phyloP scores from a whole-genome alignment of 2,888 invertebrate species.

The Agelastica alni region DNA sequence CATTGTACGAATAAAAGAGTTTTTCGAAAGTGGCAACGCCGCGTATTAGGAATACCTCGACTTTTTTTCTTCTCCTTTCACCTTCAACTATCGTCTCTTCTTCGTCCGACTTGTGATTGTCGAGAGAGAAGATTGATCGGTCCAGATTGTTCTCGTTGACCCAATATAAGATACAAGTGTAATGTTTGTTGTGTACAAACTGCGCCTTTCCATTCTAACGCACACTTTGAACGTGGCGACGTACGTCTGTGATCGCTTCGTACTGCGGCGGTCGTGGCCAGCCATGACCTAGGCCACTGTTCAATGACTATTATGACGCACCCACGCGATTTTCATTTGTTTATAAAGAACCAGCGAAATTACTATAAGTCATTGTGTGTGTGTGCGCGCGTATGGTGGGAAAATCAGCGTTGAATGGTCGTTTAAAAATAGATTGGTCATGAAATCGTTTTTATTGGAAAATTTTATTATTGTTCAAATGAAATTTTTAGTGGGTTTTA shows the following conservation, averaged over 20 bases:
- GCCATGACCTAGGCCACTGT: constrained; percentile 51
- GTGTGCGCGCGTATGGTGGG: constrained; percentile 12
- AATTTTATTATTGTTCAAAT: constrained; percentile 2
- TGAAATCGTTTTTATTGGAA: constrained; percentile 8
- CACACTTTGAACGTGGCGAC: constrained; percentile 1
- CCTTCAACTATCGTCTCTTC: constrained; percentile 13
- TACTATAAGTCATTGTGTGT: constrained; percentile 24
- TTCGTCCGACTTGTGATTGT: constrained; percentile 3
- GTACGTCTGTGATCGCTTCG: constrained; percentile 9
- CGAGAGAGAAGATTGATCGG: constrained; percentile 9
- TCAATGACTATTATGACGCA: constrained; percentile 50
- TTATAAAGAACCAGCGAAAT: constrained; percentile 30
- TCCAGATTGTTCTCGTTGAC: constrained; percentile 34
- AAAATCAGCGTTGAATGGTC: constrained; percentile 19
- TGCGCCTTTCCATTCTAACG: constrained; percentile 9
- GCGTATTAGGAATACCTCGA: constrained; percentile 13
- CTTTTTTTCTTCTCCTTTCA: constrained; percentile 17
- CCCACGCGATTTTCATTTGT: constrained; percentile 41
- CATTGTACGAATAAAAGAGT: too few relatives aligned
- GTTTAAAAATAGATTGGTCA: constrained; percentile 15
- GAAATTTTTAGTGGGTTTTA: constrained; percentile 5
- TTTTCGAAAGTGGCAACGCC: constrained; percentile 5
- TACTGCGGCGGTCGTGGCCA: constrained; percentile 32
- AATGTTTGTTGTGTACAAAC: constrained; percentile 1
- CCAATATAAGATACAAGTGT: constrained; percentile 35